Conservation (phyloP, 2,797 vertebrate genomes). For the Crocidura indochinensis region DNA sequence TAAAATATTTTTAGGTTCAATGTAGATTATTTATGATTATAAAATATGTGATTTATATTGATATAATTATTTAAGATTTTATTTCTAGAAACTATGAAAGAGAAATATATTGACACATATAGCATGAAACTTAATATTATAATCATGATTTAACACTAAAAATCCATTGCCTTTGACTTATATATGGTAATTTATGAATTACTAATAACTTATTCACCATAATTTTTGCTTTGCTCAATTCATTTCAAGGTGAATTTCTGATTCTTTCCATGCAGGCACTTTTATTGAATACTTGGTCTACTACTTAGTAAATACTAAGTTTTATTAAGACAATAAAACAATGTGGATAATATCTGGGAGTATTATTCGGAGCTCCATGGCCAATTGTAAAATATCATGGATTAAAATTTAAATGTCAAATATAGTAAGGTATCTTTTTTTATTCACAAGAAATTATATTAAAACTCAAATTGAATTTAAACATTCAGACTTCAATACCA, state of each 20-base stretch:
- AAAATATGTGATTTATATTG: conserved; percentile 49
- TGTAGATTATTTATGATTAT: conserved; percentile 1
- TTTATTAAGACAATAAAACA: conserved; percentile 78
- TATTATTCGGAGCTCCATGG: conserved; percentile 28
- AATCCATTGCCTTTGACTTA: conserved; percentile 59
- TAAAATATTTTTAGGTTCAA: conserved; percentile 33
- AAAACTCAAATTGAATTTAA: conserved; percentile 49
- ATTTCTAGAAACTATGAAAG: conserved; percentile 14
- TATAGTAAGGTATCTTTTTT: conserved; percentile 56
- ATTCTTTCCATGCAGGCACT: conserved; percentile 59
- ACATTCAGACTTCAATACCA: conserved; percentile 41
- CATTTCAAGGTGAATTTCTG: conserved; percentile 79
- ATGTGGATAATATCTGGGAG: conserved; percentile 18
- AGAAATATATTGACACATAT: conserved; percentile 55
- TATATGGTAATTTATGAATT: conserved; percentile 70
- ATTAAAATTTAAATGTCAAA: conserved; percentile 61
- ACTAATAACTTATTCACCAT: conserved; percentile 77
- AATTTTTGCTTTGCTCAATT: conserved; percentile 71
- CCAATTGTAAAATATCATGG: conserved; percentile 63
- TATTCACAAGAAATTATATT: conserved; percentile 39
- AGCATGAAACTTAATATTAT: conserved; percentile 22
- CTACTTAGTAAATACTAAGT: conserved; percentile 49
- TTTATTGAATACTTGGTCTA: conserved; percentile 66
- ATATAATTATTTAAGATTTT: conserved; percentile 48
- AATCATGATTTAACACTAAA: conserved; percentile 41